phyloP scores from a whole-genome alignment of 1,140 invertebrate genomes.

The Oreohelix idahoensis region DNA sequence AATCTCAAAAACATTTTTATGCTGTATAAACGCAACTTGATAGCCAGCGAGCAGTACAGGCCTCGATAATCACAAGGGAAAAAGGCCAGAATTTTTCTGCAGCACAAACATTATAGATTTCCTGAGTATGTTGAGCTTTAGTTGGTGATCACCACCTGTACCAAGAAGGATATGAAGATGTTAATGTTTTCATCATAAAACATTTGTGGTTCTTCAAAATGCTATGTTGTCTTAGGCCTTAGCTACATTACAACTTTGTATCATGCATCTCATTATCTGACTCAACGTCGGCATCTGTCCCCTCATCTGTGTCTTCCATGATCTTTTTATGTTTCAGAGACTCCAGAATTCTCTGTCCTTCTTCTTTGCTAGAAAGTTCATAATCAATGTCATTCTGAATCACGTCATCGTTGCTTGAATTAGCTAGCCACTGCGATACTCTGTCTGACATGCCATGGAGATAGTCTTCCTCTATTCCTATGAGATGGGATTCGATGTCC shows the following conservation, averaged over 20 bases:
- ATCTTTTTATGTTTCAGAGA: conserved; percentile 19
- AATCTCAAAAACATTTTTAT: too few relatives aligned
- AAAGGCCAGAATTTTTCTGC: neutral
- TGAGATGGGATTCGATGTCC: conserved; percentile 51
- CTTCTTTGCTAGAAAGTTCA: neutral
- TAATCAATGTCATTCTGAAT: neutral
- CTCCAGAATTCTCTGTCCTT: conserved; percentile 24
- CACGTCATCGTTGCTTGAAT: neutral
- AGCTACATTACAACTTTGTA: conserved; percentile 17
- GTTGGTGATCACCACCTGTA: neutral
- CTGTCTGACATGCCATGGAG: conserved; percentile 55
- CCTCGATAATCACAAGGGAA: too few relatives aligned
- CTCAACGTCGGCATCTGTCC: conserved; percentile 39
- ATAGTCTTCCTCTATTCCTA: conserved; percentile 59
- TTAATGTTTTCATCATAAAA: neutral
- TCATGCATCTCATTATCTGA: conserved; percentile 14
- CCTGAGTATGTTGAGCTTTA: neutral
- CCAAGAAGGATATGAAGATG: neutral
- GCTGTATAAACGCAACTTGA: too few relatives aligned
- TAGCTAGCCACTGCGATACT: conserved; percentile 61
- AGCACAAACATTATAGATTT: neutral
- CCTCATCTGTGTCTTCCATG: conserved; percentile 10
- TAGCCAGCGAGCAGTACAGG: too few relatives aligned
- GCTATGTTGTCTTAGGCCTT: neutral
- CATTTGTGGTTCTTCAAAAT: neutral